These are phyloP conservation scores for Amiota communis DNA, from an alignment of 2,888 invertebrate genomes.

Conservation along the genomic window DNA sequence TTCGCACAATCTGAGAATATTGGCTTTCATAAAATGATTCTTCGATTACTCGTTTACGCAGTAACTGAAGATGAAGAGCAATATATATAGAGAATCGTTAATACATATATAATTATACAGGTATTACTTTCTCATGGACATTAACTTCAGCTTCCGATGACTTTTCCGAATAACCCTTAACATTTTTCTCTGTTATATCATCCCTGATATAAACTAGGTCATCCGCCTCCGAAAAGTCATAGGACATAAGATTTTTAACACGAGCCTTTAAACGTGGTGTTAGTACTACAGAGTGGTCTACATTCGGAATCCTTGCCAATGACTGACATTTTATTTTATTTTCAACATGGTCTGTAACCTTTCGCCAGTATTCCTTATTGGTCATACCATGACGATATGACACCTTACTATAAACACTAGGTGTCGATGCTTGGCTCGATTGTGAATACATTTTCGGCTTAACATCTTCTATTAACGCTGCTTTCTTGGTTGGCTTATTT, in stretches of 20 bases:
- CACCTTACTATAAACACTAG: too few relatives aligned
- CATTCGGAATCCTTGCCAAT: constrained; percentile 35
- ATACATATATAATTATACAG: neutral
- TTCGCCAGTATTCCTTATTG: constrained; percentile 62
- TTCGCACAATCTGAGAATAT: constrained; percentile 64
- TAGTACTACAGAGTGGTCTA: constrained; percentile 65
- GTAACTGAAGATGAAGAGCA: too few relatives aligned
- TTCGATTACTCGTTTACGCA: constrained; percentile 41
- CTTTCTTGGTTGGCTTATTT: too few relatives aligned
- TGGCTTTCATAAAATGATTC: constrained; percentile 66
- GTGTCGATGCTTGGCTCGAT: too few relatives aligned
- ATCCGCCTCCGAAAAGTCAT: constrained; percentile 64
- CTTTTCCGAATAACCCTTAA: constrained; percentile 44
- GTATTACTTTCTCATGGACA: constrained; percentile 31
- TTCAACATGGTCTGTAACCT: constrained; percentile 65
- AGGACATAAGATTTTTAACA: constrained; percentile 65
- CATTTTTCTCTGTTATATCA: constrained; percentile 48
- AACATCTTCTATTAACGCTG: too few relatives aligned
- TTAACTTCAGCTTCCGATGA: constrained; percentile 44
- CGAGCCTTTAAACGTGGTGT: constrained; percentile 62
- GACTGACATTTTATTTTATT: constrained; percentile 46
- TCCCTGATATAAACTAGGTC: constrained; percentile 59
- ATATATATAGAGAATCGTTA: too few relatives aligned
- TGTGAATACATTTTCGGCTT: too few relatives aligned
- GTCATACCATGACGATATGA: constrained; percentile 34